Conservation (phyloP, 2,113 vertebrate genomes). For the Balaeniceps rex region DNA sequence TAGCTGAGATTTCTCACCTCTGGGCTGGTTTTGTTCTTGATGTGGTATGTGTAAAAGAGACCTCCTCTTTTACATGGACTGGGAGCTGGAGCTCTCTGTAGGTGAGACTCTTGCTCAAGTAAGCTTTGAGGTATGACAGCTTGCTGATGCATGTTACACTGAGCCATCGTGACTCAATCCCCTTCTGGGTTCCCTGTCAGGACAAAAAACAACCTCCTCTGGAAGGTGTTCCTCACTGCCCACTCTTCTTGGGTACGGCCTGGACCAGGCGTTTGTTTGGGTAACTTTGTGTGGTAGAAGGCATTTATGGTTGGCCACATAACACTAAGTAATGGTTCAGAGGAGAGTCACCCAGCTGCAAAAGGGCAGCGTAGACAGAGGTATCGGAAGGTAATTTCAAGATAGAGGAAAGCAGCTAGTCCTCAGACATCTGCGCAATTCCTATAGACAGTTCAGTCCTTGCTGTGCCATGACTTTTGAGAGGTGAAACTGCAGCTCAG, state of each 20-base stretch:
- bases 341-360: background rate
- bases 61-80: background rate
- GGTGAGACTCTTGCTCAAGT: background rate
- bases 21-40: background rate
- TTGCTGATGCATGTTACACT: background rate
- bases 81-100: background rate
- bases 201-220: background rate
- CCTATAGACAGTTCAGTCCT: background rate
- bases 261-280: background rate
- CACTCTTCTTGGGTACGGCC: background rate
- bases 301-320: background rate
- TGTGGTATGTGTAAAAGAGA: background rate
- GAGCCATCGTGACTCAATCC: background rate
- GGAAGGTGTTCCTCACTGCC: background rate
- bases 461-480: background rate
- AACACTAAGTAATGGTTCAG: background rate
- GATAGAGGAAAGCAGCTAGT: background rate
- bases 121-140: background rate
- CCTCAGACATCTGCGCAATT: background rate
- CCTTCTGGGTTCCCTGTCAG: background rate
- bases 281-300: background rate
- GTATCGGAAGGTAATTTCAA: background rate
- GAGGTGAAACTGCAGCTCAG: background rate
- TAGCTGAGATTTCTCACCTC: background rate
- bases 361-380: background rate